A percentile compares a stretch with the other conserved stretches of the same genome.
phyloP scores from a whole-genome alignment of 2,888 invertebrate species.

The Terebella lapidaria region DNA sequence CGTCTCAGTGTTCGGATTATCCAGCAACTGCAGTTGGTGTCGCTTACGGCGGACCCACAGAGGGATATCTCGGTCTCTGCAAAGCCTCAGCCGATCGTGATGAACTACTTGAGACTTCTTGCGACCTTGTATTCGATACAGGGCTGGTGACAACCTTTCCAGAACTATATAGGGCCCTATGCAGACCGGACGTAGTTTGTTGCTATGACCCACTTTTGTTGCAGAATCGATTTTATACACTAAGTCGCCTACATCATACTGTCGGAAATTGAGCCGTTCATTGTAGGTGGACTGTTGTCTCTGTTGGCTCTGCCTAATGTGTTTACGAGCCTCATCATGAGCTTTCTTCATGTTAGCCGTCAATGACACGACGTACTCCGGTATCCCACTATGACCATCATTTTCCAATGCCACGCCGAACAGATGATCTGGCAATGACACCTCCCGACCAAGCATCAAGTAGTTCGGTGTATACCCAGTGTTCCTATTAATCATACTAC shows the following conservation, averaged over 20 bases:
- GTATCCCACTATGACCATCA: neutral
- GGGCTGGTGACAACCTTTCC: neutral
- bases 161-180: neutral
- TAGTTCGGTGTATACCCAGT: conserved; percentile 2
- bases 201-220: neutral
- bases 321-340: neutral
- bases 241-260: neutral
- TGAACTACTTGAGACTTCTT: neutral
- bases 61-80: neutral
- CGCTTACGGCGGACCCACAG: neutral
- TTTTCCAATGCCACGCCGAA: neutral
- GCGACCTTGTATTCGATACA: neutral
- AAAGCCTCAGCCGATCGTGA: neutral
- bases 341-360: neutral
- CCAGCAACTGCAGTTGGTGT: no score
- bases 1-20: no score
- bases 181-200: no score
- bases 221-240: neutral
- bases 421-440: neutral
- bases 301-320: neutral
- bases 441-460: neutral
- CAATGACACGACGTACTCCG: neutral
- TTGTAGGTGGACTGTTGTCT: neutral
- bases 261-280: neutral
- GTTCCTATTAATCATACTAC: neutral